A percentile compares a stretch with the other conserved stretches of the same genome.
Conservation (phyloP, 53 echinoderm and acorn worm genomes). For the Mesocentrotus franciscanus region DNA sequence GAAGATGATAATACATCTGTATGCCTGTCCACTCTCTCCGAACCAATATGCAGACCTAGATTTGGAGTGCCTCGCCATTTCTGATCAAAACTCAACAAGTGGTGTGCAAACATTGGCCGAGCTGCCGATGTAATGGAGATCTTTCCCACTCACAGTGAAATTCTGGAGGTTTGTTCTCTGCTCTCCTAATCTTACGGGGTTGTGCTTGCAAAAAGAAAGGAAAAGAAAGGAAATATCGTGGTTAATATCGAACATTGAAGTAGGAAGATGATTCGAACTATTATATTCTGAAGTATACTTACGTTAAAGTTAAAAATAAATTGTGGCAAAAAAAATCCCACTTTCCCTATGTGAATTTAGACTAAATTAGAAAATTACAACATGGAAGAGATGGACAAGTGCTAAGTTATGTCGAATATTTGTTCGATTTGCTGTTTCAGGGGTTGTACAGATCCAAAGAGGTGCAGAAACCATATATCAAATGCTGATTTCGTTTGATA, state of each 20-base stretch:
- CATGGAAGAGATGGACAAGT: too few relatives aligned
- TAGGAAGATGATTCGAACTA: too few relatives aligned
- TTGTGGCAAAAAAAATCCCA: too few relatives aligned
- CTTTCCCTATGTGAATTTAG: too few relatives aligned
- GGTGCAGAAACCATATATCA: background rate
- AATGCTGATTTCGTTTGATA: background rate
- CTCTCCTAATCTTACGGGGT: background rate
- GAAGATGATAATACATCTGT: slow-evolving; percentile 10
- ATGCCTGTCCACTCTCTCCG: slow-evolving; percentile 13
- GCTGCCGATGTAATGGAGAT: slow-evolving; percentile 36
- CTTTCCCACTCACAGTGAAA: background rate
- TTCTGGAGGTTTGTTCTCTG: background rate
- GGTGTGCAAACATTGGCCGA: slow-evolving; percentile 31
- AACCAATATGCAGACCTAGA: slow-evolving; percentile 48
- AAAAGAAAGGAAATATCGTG: background rate
- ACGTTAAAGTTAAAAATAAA: too few relatives aligned
- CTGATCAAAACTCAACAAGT: slow-evolving; percentile 40
- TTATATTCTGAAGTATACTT: too few relatives aligned
- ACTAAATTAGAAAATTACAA: too few relatives aligned
- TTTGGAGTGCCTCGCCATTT: slow-evolving; percentile 45
- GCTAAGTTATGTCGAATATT: too few relatives aligned
- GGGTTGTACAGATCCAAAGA: background rate
- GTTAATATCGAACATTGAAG: background rate
- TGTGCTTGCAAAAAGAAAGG: background rate
- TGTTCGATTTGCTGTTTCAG: too few relatives aligned